Evolutionary conservation across 1,140 invertebrate species (phyloP).

Genomic region (Scaptomyza graminum): DNA sequence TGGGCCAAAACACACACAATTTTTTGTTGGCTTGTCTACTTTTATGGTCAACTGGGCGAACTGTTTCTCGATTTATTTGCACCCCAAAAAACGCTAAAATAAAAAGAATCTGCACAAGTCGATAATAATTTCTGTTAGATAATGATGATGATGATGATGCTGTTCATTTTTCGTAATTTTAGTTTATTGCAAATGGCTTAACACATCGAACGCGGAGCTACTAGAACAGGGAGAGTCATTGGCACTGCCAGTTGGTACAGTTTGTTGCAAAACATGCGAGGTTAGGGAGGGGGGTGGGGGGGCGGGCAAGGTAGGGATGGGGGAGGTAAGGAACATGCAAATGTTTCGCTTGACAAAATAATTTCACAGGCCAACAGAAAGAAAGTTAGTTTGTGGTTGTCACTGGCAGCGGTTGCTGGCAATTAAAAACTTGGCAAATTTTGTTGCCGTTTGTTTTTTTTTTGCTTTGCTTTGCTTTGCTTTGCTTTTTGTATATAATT

Average conservation of each 20-base stretch:
- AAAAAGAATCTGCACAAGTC: slow-evolving; percentile 52
- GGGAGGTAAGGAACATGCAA: slow-evolving; percentile 25
- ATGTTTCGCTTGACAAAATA: slow-evolving; percentile 41
- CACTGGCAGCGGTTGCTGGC: slow-evolving; percentile 73
- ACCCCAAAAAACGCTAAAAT: slow-evolving; percentile 9
- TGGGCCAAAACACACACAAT: slow-evolving; percentile 12
- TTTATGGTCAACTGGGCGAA: slow-evolving; percentile 67
- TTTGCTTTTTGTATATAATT: slow-evolving; percentile 29
- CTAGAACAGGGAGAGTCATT: not conserved
- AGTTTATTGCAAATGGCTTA: slow-evolving; percentile 49
- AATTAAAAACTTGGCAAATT: slow-evolving; percentile 77
- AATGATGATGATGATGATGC: slow-evolving; percentile 19
- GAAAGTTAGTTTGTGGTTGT: slow-evolving; percentile 64
- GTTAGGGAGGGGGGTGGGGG: too few species aligned
- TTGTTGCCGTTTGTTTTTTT: slow-evolving; percentile 20
- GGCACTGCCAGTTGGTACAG: slow-evolving; percentile 6
- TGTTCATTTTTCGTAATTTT: slow-evolving; percentile 53
- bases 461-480: too few species aligned
- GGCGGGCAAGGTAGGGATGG: not conserved
- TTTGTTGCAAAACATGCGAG: not conserved
- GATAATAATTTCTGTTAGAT: slow-evolving; percentile 34
- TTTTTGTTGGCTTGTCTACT: slow-evolving; percentile 54
- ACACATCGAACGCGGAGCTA: not conserved
- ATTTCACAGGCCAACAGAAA: slow-evolving; percentile 33
- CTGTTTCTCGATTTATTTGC: slow-evolving; percentile 76